These are phyloP conservation scores for Poeciliopsis retropinna DNA, from an alignment of 2,113 vertebrate species.

Conservation along the genomic window DNA sequence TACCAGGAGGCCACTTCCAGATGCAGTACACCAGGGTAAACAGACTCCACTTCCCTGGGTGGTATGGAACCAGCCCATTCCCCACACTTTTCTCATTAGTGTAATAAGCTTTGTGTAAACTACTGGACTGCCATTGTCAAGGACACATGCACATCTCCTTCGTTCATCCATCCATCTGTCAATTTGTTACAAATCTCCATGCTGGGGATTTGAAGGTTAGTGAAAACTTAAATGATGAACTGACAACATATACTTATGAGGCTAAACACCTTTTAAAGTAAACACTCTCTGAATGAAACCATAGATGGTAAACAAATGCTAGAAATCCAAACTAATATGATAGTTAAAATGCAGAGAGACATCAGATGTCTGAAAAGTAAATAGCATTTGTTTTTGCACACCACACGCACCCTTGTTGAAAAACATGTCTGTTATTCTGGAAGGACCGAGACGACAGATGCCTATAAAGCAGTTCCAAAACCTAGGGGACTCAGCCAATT, in stretches of 20 bases:
- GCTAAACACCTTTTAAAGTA: background rate
- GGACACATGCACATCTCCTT: slow-evolving; percentile 57
- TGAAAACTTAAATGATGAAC: background rate
- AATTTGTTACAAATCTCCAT: slow-evolving; percentile 10
- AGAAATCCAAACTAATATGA: background rate
- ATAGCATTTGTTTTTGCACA: background rate
- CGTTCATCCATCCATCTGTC: slow-evolving; percentile 30
- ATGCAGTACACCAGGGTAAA: slow-evolving; percentile 64
- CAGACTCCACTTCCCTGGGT: slow-evolving; percentile 71
- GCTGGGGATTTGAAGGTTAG: slow-evolving; percentile 6
- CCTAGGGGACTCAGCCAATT: slow-evolving; percentile 40
- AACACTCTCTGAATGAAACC: background rate
- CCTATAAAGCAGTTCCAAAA: slow-evolving; percentile 46
- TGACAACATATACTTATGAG: background rate
- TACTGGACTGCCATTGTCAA: slow-evolving; percentile 61
- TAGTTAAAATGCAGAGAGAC: background rate
- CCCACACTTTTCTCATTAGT: slow-evolving; percentile 81
- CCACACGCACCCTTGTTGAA: background rate
- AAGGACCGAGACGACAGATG: slow-evolving; percentile 41
- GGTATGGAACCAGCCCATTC: slow-evolving; percentile 71
- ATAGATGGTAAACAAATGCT: background rate
- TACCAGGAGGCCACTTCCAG: slow-evolving; percentile 76
- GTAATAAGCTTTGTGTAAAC: slow-evolving; percentile 76
- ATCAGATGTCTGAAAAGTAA: background rate
- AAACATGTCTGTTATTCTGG: slow-evolving; percentile 5